Percentiles rank a stretch among this genome's conserved stretches.
These are phyloP conservation scores for Podarcis raffonei DNA, from an alignment of 2,113 vertebrate species.

Conservation along the genomic window DNA sequence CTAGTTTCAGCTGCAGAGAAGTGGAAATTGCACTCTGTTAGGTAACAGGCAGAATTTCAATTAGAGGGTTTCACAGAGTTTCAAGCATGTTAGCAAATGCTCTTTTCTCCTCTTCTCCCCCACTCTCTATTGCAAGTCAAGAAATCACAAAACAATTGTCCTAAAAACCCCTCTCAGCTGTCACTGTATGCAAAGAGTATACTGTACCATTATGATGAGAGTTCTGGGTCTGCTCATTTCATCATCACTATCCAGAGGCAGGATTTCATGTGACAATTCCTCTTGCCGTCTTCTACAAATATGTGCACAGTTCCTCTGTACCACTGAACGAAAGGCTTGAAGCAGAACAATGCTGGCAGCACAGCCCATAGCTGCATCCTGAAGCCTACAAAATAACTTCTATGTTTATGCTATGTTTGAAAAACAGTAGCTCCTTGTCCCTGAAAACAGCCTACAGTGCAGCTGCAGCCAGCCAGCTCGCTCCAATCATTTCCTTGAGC, in stretches of 20 bases:
- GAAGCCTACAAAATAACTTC: constrained; percentile 84
- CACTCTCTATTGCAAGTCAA: background rate
- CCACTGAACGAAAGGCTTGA: constrained; percentile 89
- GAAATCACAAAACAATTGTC: constrained; percentile 30
- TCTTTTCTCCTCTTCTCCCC: background rate
- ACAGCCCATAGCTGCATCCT: constrained; percentile 95
- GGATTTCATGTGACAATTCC: constrained; percentile 88
- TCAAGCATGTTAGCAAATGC: constrained; percentile 30
- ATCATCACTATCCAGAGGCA: constrained; percentile 87
- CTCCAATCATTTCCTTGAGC: constrained; percentile 87
- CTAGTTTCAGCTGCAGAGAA: constrained; percentile 32
- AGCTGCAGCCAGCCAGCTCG: constrained; percentile 88
- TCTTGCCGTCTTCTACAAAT: constrained; percentile 88
- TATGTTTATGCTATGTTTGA: constrained; percentile 83
- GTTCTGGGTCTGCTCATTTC: constrained; percentile 87
- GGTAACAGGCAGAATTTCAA: constrained; percentile 32
- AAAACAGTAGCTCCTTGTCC: constrained; percentile 93
- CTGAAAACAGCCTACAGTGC: constrained; percentile 86
- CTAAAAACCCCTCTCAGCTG: constrained; percentile 35
- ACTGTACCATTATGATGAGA: constrained; percentile 92
- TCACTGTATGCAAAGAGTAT: constrained; percentile 42
- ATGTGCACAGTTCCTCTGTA: constrained; percentile 92
- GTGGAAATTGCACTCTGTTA: constrained; percentile 34
- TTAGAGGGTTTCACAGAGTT: constrained; percentile 21
- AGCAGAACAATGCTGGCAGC: constrained; percentile 93